A percentile compares a stretch with the other conserved stretches of the same genome.
Evolutionary conservation across 2,797 vertebrate species (phyloP).

Genomic region (Pelodytes ibericus): DNA sequence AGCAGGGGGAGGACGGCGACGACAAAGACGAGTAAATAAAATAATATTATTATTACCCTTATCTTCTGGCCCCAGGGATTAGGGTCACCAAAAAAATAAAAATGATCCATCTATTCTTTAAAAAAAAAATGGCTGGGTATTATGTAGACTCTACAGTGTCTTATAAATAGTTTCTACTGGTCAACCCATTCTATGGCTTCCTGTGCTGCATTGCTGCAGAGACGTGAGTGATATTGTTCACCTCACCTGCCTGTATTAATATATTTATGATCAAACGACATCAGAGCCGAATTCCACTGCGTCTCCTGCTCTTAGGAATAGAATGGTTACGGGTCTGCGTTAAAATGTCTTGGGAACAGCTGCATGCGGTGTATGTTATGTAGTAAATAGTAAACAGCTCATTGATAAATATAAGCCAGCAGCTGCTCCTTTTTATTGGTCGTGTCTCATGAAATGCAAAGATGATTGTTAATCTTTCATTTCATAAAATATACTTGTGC

Average conservation of each 20-base stretch:
- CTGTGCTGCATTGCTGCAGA: too few species aligned
- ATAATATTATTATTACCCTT: too few species aligned
- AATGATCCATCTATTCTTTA: too few species aligned
- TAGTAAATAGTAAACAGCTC: conserved; percentile 17
- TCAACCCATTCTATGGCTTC: too few species aligned
- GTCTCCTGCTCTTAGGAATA: neutral
- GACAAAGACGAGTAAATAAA: too few species aligned
- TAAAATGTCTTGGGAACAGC: conserved; percentile 16
- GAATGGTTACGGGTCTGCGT: conserved; percentile 1
- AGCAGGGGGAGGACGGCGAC: too few species aligned
- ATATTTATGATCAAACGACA: neutral
- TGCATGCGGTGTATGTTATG: conserved; percentile 11
- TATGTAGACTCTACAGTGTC: too few species aligned
- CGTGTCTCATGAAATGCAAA: conserved; percentile 21
- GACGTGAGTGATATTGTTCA: too few species aligned
- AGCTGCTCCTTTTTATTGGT: conserved; percentile 30
- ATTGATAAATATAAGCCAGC: conserved; percentile 36
- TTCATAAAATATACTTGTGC: conserved; percentile 15
- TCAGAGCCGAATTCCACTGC: neutral
- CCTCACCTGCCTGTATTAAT: neutral
- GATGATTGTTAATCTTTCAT: conserved; percentile 13
- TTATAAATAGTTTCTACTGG: too few species aligned
- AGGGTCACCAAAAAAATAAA: too few species aligned
- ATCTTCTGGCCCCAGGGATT: too few species aligned
- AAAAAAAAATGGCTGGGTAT: too few species aligned